These are phyloP conservation scores for Amphipoea oculea DNA, from an alignment of 2,888 invertebrate species.

Conservation along the genomic window DNA sequence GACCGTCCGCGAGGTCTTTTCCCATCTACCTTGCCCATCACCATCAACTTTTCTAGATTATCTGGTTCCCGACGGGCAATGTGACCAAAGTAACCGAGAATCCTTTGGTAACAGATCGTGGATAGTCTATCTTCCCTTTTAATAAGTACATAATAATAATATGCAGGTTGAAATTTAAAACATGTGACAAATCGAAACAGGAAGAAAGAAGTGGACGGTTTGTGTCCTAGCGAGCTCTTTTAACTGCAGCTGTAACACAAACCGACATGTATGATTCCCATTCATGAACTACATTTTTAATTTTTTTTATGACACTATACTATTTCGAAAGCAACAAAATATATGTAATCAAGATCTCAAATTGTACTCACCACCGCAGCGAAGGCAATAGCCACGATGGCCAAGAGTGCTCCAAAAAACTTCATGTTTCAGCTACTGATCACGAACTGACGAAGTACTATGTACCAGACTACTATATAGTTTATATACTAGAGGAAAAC, in stretches of 20 bases:
- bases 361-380: slow-evolving; percentile 80
- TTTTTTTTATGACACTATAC: not conserved
- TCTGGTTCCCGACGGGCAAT: no score
- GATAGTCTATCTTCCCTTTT: no score
- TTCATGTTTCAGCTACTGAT: slow-evolving; percentile 75
- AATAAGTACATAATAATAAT: no score
- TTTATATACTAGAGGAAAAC: slow-evolving; percentile 40
- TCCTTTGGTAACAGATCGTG: no score
- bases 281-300: not conserved
- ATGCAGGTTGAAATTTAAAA: not conserved
- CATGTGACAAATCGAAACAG: not conserved
- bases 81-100: no score
- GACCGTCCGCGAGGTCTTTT: no score
- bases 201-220: not conserved
- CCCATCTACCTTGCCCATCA: no score
- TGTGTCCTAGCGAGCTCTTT: not conserved
- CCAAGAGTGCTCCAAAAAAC: slow-evolving; percentile 76
- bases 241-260: not conserved
- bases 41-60: no score
- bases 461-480: not conserved
- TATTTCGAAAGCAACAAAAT: not conserved
- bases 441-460: slow-evolving; percentile 26
- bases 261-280: not conserved
- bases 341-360: slow-evolving; percentile 11
- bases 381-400: slow-evolving; percentile 78